Conservation (phyloP, 2,888 invertebrate genomes). For the Caenorhabditis auriculariae region DNA sequence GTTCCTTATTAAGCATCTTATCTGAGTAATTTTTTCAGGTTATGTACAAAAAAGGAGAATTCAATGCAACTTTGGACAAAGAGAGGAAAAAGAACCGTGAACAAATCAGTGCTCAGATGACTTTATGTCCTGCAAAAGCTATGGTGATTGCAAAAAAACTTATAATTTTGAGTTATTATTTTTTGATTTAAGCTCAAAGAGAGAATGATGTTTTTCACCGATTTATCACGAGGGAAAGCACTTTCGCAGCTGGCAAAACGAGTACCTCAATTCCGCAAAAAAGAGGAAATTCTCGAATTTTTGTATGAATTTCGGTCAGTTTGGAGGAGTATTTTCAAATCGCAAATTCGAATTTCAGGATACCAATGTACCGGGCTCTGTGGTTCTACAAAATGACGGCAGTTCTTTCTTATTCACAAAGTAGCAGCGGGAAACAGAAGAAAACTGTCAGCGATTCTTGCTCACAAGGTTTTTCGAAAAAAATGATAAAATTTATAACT, state of each 20-base stretch:
- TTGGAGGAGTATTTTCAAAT: background rate
- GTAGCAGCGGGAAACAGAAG: constrained; percentile 9
- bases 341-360: too few species aligned
- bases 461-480: background rate
- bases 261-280: constrained; percentile 32
- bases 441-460: constrained; percentile 13
- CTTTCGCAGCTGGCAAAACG: constrained; percentile 14
- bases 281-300: constrained; percentile 36
- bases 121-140: background rate
- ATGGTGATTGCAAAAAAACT: too few species aligned
- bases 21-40: constrained; percentile 15
- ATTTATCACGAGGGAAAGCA: constrained; percentile 34
- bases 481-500: background rate
- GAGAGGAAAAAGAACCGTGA: constrained; percentile 13
- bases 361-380: constrained; percentile 17
- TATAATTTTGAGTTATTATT: background rate
- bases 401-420: background rate
- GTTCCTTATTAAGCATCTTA: background rate
- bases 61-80: constrained; percentile 27
- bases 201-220: constrained; percentile 40
- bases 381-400: constrained; percentile 24
- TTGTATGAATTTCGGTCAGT: constrained; percentile 43
- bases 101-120: constrained; percentile 2
- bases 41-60: constrained; percentile 33
- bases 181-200: too few species aligned